Base-by-base conservation (phyloP, 2,888 invertebrate species). In the Volucella inanis region DNA sequence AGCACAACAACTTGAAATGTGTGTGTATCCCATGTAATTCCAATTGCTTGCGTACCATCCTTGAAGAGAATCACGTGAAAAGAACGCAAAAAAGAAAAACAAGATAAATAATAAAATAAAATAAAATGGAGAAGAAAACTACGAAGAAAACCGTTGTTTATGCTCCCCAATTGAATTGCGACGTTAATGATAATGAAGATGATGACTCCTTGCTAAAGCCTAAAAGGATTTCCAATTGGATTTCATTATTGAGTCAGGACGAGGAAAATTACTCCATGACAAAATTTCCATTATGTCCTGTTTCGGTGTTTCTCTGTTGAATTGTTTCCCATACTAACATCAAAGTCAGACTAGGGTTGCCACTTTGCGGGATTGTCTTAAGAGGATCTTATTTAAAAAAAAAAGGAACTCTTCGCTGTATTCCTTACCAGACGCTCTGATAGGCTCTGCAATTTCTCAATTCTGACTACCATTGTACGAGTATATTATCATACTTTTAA, bases 111-210 rank as follows among this genome's bases (percentile, higher is more conserved):
- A 47, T 18, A 49, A 15, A 39, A 59, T 41, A 59, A 15, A 39
- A 59, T 41, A 49, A 49, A 71, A 59, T 18, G 11, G 52, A 54
- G 38, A 54, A 54, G 39, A 68, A 50, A 22, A 61, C 59, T 6
- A 31, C 38, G 38, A 15, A 43, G n/a, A 41, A 39, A 38, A 45
- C n/a, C 45, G 41, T 52, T 79, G 75, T 76, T 80, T 71, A 71
- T 76, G 62, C 50, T 67, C 71, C 74, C 49, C 81, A 85, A 85
- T 85, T 85, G 81, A 85, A 85, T 85, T 80, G 80, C 81, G 81
- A 85, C 80, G 81, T 81, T 85, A 85, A 85, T 80, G 85, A 81
- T 85, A 81, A 81, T 80, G 85, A 85, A 80, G 81, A 77, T 76
- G 85, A 81, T 67, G 81, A 68, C 57, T 81, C 76, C 55, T 72